phyloP scores from a whole-genome alignment of 2,797 vertebrate genomes.

The Myotis myotis region DNA sequence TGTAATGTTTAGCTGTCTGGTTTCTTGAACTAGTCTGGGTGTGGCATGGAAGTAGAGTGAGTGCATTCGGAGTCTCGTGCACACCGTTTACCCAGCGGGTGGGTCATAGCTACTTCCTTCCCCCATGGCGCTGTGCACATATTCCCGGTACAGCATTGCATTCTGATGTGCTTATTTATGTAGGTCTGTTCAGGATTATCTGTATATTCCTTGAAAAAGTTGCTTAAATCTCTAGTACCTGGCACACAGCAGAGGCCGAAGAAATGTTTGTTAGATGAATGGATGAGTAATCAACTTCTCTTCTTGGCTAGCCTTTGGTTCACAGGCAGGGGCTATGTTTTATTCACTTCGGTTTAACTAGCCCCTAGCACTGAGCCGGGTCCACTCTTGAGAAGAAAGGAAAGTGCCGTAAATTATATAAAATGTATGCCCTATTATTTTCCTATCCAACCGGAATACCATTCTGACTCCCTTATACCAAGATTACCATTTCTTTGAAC shows the following conservation, averaged over 20 bases:
- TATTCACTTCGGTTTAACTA: not conserved
- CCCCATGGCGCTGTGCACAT: accelerated
- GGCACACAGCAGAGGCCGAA: not conserved
- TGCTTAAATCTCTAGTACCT: not conserved
- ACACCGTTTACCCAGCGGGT: not conserved
- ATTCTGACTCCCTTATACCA: not conserved
- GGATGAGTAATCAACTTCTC: not conserved
- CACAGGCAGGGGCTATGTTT: not conserved
- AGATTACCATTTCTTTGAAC: not conserved
- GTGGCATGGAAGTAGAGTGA: not conserved
- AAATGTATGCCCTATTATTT: not conserved
- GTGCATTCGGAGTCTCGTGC: not conserved
- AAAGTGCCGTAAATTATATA: not conserved
- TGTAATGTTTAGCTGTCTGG: not conserved
- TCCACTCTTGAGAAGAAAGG: not conserved
- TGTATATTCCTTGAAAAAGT: not conserved
- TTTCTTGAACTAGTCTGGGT: not conserved
- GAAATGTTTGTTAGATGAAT: not conserved
- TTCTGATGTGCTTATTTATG: not conserved
- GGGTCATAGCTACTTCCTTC: not conserved
- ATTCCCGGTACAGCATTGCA: not conserved
- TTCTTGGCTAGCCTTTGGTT: not conserved
- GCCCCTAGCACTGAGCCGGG: not conserved
- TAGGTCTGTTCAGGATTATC: not conserved
- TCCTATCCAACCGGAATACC: not conserved